Evolutionary conservation across 2,113 vertebrate species (phyloP).

Genomic region (Gymnogyps californianus): DNA sequence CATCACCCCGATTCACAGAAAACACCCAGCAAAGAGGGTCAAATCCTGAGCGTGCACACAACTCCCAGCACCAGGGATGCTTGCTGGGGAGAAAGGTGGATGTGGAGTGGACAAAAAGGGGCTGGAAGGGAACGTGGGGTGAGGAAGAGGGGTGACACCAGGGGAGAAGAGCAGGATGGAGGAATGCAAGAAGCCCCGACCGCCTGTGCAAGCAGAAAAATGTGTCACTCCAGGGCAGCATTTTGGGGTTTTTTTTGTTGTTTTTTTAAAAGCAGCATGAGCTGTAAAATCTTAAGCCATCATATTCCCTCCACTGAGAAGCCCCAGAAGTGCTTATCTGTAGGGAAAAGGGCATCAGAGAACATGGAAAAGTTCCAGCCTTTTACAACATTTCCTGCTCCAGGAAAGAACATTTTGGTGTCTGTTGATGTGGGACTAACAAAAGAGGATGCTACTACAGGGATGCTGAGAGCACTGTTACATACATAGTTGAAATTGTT

Average conservation of each 20-base stretch:
- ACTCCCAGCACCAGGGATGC: background rate
- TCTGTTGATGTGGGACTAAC: background rate
- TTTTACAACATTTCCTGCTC: background rate
- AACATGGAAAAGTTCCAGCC: background rate
- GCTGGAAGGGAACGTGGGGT: background rate
- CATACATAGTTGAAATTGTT: background rate
- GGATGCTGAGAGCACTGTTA: background rate
- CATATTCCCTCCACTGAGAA: background rate
- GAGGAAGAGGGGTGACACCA: background rate
- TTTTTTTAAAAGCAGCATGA: background rate
- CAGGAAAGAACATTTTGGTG: background rate
- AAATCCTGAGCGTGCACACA: accelerated
- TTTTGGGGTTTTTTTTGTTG: accelerated
- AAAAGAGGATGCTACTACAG: background rate
- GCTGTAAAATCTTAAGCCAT: background rate
- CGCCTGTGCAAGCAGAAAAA: background rate
- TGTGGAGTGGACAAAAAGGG: background rate
- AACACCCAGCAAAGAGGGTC: background rate
- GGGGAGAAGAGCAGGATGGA: background rate
- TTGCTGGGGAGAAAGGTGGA: accelerated
- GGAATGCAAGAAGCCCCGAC: background rate
- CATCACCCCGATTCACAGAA: background rate
- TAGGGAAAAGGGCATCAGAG: background rate
- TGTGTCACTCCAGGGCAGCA: accelerated
- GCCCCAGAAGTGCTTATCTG: background rate